Conservation (phyloP, 2,113 vertebrate genomes). For the Orcinus orca region DNA sequence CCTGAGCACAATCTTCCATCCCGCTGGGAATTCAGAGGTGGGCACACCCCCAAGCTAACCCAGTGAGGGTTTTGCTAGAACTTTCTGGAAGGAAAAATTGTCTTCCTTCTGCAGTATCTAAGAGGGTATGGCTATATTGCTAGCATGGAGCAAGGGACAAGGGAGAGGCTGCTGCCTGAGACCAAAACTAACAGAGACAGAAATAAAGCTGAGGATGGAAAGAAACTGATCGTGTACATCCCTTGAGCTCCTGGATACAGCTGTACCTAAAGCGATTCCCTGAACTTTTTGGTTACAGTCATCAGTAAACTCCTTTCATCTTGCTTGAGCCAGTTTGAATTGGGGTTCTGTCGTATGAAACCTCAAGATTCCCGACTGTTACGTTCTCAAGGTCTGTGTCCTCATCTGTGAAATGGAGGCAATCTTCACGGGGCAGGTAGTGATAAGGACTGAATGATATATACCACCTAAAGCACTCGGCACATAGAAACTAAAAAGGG, state of each 20-base stretch:
- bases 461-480: neutral
- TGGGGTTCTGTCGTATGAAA: neutral
- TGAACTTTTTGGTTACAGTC: neutral
- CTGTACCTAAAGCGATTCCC: neutral
- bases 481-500: neutral
- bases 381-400: neutral
- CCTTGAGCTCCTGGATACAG: neutral
- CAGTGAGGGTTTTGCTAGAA: neutral
- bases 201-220: neutral
- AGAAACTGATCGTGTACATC: rapidly evolving
- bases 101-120: neutral
- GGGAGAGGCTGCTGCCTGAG: neutral
- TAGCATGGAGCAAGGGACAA: no score
- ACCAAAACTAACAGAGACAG: neutral
- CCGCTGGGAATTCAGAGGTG: neutral
- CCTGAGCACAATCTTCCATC: neutral
- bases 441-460: neutral
- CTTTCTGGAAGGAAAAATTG: neutral
- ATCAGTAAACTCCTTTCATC: neutral
- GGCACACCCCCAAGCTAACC: neutral
- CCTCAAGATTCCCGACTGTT: no score
- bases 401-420: neutral
- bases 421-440: neutral
- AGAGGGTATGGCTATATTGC: neutral
- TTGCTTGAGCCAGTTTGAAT: neutral